Conservation (phyloP, 2,797 vertebrate species). For the Arremon aurantiirostris region DNA sequence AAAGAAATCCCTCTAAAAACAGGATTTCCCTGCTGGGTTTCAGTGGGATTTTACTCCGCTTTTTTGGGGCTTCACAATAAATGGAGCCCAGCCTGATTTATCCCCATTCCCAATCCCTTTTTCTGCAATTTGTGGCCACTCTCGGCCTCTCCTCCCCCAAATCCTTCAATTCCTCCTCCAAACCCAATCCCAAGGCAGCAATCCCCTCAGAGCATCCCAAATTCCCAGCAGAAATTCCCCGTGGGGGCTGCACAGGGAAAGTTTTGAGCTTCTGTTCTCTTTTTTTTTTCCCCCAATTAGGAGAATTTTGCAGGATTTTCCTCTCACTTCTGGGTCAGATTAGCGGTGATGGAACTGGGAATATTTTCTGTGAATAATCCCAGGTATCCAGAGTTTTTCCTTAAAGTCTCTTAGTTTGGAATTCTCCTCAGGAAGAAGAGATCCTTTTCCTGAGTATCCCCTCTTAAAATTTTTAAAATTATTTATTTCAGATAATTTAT, state of each 20-base stretch:
- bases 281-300: fast-evolving
- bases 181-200: not conserved
- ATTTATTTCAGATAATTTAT: not conserved
- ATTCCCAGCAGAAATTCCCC: not conserved
- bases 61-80: not conserved
- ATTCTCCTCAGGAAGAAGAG: not conserved
- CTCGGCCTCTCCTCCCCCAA: not conserved
- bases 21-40: not conserved
- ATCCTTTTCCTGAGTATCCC: fast-evolving
- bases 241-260: fast-evolving
- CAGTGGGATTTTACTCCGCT: not conserved
- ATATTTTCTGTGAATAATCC: not conserved
- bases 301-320: not conserved
- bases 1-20: fast-evolving
- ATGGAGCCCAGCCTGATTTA: not conserved
- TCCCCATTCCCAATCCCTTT: not conserved
- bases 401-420: not conserved
- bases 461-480: not conserved
- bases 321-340: fast-evolving
- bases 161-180: not conserved
- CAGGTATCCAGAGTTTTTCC: not conserved
- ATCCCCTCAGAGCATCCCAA: not conserved
- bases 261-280: not conserved
- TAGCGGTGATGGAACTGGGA: fast-evolving
- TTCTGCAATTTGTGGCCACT: fast-evolving